Conservation (phyloP, 2,888 invertebrate species). For the Leucozona laternaria region DNA sequence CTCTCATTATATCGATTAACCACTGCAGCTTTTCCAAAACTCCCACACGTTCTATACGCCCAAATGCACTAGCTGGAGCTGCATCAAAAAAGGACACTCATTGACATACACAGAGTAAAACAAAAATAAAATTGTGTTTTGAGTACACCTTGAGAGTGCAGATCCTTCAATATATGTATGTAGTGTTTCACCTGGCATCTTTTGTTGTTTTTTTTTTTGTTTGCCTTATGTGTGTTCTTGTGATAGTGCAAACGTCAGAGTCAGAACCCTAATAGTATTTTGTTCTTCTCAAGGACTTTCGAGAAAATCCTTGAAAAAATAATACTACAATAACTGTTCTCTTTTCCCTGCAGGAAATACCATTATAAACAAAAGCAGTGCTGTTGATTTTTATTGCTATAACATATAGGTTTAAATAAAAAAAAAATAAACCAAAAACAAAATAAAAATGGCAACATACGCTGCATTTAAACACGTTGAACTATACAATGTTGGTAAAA, state of each 20-base stretch:
- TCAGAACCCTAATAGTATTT: conserved; percentile 18
- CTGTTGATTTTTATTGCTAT: conserved; percentile 46
- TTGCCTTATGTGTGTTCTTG: conserved; percentile 11
- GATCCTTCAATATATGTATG: not conserved
- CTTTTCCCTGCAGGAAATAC: conserved; percentile 55
- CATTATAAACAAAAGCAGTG: conserved; percentile 47
- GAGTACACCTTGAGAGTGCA: conserved; percentile 14
- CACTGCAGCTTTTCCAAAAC: conserved; percentile 50
- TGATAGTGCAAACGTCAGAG: conserved; percentile 15
- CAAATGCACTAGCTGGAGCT: conserved; percentile 51
- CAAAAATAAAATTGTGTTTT: conserved; percentile 29
- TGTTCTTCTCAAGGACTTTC: conserved; percentile 38
- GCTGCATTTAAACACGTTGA: conserved; percentile 97
- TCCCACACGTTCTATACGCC: conserved; percentile 16
- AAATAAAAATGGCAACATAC: conserved; percentile 91
- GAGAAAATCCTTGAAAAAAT: conserved; percentile 34
- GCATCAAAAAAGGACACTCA: conserved; percentile 63
- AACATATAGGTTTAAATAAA: conserved; percentile 42
- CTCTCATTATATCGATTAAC: conserved; percentile 60
- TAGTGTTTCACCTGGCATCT: conserved; percentile 23
- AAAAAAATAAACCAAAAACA: not conserved
- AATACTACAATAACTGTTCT: conserved; percentile 28
- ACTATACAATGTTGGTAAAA: conserved; percentile 96
- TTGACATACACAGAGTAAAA: conserved; percentile 47
- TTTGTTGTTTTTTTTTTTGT: conserved; percentile 33